phyloP scores from a whole-genome alignment of 2,797 vertebrate genomes.

The Coccyzus lansbergi region DNA sequence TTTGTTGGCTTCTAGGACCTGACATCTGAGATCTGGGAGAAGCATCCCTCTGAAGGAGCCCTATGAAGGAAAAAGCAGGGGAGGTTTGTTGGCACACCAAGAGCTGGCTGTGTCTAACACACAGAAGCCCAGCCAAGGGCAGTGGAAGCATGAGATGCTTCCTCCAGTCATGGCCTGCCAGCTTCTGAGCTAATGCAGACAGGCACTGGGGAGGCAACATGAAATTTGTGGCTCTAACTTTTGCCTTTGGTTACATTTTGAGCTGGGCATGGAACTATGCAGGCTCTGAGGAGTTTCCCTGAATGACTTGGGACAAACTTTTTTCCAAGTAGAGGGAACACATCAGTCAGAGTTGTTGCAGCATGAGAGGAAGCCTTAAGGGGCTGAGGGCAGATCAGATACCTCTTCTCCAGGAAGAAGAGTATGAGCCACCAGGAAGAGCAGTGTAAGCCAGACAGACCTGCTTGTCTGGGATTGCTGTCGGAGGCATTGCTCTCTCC shows the following conservation, averaged over 20 bases:
- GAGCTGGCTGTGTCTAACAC: not conserved
- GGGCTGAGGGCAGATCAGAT: not conserved
- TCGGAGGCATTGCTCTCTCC: not conserved
- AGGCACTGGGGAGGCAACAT: not conserved
- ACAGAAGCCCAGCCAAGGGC: not conserved
- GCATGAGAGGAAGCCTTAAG: not conserved
- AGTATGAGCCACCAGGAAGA: not conserved
- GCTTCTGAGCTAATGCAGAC: not conserved
- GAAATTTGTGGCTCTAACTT: not conserved
- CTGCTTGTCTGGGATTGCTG: not conserved
- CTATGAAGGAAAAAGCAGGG: not conserved
- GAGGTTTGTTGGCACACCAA: not conserved
- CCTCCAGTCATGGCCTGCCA: not conserved
- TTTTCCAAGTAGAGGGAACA: not conserved
- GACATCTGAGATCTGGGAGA: rapidly evolving
- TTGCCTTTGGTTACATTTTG: not conserved
- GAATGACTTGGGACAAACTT: not conserved
- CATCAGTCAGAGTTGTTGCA: not conserved
- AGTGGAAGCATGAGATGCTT: not conserved
- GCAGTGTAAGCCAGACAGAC: not conserved
- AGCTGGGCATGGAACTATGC: not conserved
- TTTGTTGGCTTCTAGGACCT: not conserved
- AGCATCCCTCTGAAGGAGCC: not conserved
- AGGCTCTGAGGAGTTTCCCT: not conserved
- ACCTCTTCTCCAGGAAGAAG: not conserved